Percentiles rank a stretch among this genome's conserved stretches.
These are phyloP conservation scores for Notolepis coatsorum DNA, from an alignment of 2,797 vertebrate genomes.

Conservation along the genomic window DNA sequence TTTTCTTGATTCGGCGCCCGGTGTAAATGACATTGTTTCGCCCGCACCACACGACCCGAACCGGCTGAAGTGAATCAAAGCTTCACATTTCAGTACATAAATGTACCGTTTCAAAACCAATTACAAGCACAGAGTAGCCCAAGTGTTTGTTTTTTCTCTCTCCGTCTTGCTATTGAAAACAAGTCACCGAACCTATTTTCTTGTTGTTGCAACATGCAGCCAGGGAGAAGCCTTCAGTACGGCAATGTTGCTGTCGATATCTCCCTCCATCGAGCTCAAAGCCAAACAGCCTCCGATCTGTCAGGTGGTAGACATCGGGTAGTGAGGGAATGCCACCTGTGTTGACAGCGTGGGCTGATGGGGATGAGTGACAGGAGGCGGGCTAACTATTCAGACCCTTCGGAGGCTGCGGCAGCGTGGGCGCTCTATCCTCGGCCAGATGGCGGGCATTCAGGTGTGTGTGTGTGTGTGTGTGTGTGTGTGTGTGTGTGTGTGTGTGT, in stretches of 20 bases:
- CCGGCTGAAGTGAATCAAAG: constrained; percentile 33
- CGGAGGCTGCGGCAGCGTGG: constrained; percentile 42
- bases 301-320: constrained; percentile 23
- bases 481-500: background rate
- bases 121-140: constrained; percentile 14
- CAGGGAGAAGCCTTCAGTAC: background rate
- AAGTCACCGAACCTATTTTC: background rate
- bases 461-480: background rate
- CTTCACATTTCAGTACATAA: constrained; percentile 16
- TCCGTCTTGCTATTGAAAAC: background rate
- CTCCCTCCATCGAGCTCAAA: constrained; percentile 6
- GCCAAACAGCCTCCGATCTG: constrained; percentile 25
- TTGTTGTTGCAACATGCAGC: no score
- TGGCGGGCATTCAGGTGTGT: constrained; percentile 65
- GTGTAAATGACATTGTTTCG: constrained; percentile 56
- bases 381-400: constrained; percentile 66
- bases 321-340: constrained; percentile 64
- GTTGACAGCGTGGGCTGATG: constrained; percentile 60
- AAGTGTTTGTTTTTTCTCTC: constrained; percentile 5
- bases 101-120: constrained; percentile 25
- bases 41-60: constrained; percentile 30
- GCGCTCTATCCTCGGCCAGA: constrained; percentile 56
- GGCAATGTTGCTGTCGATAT: background rate
- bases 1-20: constrained; percentile 51
- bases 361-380: constrained; percentile 65